These are phyloP conservation scores for Erebia ligea DNA, from an alignment of 2,888 invertebrate genomes.

Conservation along the genomic window DNA sequence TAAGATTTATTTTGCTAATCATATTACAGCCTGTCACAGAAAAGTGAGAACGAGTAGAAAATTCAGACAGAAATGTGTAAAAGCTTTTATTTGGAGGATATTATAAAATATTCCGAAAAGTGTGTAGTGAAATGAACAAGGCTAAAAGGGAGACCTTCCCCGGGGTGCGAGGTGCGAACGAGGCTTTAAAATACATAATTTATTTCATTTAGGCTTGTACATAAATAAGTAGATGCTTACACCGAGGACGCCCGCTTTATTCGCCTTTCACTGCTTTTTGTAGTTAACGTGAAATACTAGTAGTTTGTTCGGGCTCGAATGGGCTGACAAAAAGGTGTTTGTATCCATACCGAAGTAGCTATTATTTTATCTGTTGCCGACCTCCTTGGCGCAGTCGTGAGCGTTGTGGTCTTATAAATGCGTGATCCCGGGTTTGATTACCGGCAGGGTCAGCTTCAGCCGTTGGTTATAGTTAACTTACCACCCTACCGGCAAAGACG, in stretches of 20 bases:
- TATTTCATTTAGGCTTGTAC: constrained; percentile 35
- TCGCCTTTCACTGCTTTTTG: constrained; percentile 13
- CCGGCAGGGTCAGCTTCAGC: too few relatives aligned
- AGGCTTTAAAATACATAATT: constrained; percentile 37
- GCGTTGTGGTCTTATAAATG: too few relatives aligned
- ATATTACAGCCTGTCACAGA: background rate
- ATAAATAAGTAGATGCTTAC: constrained; percentile 37
- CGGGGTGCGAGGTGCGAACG: constrained; percentile 26
- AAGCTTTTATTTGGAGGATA: constrained; percentile 22
- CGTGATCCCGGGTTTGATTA: too few relatives aligned
- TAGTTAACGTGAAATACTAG: background rate
- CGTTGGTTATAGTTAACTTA: too few relatives aligned
- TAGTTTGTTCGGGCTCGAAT: background rate
- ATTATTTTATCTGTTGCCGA: too few relatives aligned
- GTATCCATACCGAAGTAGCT: background rate
- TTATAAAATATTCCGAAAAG: constrained; percentile 27
- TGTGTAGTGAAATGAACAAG: constrained; percentile 23
- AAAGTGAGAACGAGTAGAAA: constrained; percentile 5
- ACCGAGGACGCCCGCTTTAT: constrained; percentile 18
- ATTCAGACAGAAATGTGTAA: constrained; percentile 14
- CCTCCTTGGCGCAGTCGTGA: too few relatives aligned
- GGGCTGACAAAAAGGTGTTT: background rate
- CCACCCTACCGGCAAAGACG: too few relatives aligned
- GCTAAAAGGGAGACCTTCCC: constrained; percentile 29
- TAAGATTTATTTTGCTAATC: too few relatives aligned